Evolutionary conservation across 2,797 vertebrate genomes (phyloP), one percentile per base, ranked within the genome.

Genomic region (Phalanger gymnotis): DNA sequence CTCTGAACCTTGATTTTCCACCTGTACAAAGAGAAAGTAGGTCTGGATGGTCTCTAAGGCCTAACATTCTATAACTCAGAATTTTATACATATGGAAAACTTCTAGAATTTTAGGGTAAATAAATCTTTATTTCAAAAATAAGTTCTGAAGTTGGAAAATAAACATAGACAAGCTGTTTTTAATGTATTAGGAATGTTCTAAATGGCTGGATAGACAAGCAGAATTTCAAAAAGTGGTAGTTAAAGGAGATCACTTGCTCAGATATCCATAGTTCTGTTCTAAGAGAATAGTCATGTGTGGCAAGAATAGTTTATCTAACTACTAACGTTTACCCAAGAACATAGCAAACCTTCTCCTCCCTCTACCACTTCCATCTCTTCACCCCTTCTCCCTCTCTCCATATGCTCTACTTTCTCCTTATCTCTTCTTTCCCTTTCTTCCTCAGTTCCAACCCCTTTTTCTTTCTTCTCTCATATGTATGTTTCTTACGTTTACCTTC

Each of bases 51-150:
- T 40, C 19, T 10, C n/a, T 47, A 25, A 47, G 19, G 22, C 47
- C n/a, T 81, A 81, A 10, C 19, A 81, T 81, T 47, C n/a, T 81
- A 81, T 25, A 7, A 81, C 7, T 97, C 96, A 94, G 96, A 94
- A 96, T 95, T 90, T 95, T 96, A 95, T 89, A 96, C 91, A 95
- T 94, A 96, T 93, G 89, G 95, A 97, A 97, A 93, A 95, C 93
- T 95, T 96, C 52, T 54, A 95, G 95, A 97, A 97, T 94, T 90
- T 91, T 89, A 3, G 94, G 92, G 58, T 57, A 97, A 98, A 97
- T 97, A 97, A 98, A 97, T 96, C 54, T 91, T 89, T 5, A 93
- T 97, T 93, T 92, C 91, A 81, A 53, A 54, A 22, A 58, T 14
- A 34, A 34, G 66, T 81, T 81, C 40, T 47, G 2, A 40, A 81